A percentile compares a stretch with the other conserved stretches of the same genome.
These are phyloP conservation scores for Siphamia tubifer DNA, from an alignment of 2,113 vertebrate genomes.

Conservation along the genomic window DNA sequence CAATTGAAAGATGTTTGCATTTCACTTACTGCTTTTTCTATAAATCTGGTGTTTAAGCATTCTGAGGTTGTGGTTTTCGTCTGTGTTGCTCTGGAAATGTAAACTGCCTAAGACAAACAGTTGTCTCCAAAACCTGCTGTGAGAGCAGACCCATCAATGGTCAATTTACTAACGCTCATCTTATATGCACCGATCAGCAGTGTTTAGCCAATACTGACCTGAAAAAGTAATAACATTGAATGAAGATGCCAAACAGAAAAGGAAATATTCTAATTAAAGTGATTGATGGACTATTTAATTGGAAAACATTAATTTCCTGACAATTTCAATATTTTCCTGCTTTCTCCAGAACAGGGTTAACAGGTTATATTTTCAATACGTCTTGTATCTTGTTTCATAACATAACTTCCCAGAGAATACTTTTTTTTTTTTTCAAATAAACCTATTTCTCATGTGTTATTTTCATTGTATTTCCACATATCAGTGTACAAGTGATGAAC, in stretches of 20 bases:
- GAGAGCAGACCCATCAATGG: conserved; percentile 3
- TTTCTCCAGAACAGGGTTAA: too few species aligned
- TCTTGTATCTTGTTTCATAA: too few species aligned
- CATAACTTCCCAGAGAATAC: too few species aligned
- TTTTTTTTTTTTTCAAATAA: too few species aligned
- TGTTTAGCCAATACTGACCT: conserved; percentile 1
- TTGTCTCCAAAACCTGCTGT: conserved; percentile 7
- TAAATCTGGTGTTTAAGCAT: conserved; percentile 6
- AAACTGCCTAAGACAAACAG: conserved; percentile 10
- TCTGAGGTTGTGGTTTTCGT: neutral
- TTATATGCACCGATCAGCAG: neutral
- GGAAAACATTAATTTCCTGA: neutral
- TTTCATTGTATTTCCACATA: too few species aligned
- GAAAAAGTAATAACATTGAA: neutral
- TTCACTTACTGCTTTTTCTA: neutral
- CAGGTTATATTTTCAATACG: too few species aligned
- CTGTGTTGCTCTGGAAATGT: neutral
- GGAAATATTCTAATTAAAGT: neutral
- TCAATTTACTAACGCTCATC: conserved; percentile 19
- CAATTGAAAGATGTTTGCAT: neutral
- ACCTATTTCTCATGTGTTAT: too few species aligned
- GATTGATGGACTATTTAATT: neutral
- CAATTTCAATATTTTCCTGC: neutral
- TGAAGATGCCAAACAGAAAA: neutral
- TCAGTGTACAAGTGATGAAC: neutral